phyloP scores from a whole-genome alignment of 2,888 invertebrate genomes.

The Sphaerophoria rueppellii region DNA sequence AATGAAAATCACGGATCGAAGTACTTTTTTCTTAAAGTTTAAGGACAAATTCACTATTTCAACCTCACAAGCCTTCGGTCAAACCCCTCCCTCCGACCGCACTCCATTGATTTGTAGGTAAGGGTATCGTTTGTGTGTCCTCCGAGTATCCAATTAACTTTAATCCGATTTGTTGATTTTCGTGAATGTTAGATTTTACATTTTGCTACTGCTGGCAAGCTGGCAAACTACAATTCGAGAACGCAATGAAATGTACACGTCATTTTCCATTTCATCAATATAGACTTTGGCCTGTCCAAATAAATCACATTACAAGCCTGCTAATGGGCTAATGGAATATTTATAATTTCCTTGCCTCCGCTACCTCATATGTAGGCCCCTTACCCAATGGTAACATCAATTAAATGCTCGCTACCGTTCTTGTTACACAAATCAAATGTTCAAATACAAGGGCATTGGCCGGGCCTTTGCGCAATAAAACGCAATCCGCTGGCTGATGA shows the following conservation, averaged over 20 bases:
- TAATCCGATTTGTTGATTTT: too few relatives aligned
- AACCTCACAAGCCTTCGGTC: too few relatives aligned
- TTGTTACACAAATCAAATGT: constrained; percentile 28
- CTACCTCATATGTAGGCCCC: constrained; percentile 6
- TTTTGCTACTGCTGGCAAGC: too few relatives aligned
- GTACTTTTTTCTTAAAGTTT: too few relatives aligned
- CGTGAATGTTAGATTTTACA: too few relatives aligned
- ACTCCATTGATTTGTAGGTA: too few relatives aligned
- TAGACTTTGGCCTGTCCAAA: constrained; percentile 43
- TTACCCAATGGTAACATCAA: constrained; percentile 36
- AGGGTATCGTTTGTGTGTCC: too few relatives aligned
- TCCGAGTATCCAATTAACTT: too few relatives aligned
- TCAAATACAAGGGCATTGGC: background rate
- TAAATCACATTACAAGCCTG: constrained; percentile 59
- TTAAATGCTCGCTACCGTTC: background rate
- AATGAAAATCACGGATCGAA: too few relatives aligned
- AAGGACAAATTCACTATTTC: too few relatives aligned
- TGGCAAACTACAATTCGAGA: background rate
- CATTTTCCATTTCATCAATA: constrained; percentile 27
- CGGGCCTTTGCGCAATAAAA: constrained; percentile 31
- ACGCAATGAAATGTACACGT: constrained; percentile 36
- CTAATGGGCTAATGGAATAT: constrained; percentile 69
- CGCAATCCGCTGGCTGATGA: constrained; percentile 7
- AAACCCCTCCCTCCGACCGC: too few relatives aligned
- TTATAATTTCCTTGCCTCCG: constrained; percentile 48